These are phyloP conservation scores for Eupsittula cactorum DNA, from an alignment of 2,113 vertebrate genomes.

Conservation along the genomic window DNA sequence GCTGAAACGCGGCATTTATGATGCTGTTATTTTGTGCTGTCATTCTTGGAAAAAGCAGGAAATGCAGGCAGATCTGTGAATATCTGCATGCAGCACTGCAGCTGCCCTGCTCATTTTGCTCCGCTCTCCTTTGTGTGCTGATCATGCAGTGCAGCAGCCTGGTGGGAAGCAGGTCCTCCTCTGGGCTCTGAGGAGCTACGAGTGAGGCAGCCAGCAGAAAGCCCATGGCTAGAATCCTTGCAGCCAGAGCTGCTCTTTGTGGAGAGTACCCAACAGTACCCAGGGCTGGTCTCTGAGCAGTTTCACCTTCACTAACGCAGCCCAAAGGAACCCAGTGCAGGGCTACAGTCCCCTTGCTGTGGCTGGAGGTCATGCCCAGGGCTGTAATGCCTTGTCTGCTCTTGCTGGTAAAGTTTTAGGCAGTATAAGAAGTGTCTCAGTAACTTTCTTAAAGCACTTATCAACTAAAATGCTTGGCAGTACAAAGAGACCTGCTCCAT, in stretches of 20 bases:
- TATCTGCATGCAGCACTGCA: background rate
- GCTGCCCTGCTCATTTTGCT: background rate
- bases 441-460: background rate
- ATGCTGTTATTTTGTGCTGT: background rate
- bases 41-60: background rate
- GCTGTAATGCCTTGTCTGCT: background rate
- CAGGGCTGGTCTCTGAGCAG: background rate
- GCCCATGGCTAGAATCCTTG: background rate
- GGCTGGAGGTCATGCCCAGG: background rate
- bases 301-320: background rate
- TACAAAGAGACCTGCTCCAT: background rate
- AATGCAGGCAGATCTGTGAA: background rate
- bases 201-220: rapidly evolving
- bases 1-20: background rate
- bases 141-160: background rate
- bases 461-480: background rate
- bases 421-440: background rate
- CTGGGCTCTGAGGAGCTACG: rapidly evolving
- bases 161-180: background rate
- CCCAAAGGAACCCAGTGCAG: background rate
- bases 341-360: background rate
- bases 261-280: background rate
- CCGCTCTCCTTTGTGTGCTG: rapidly evolving
- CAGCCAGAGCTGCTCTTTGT: background rate
- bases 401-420: background rate